These are phyloP conservation scores for Ditylenchus dipsaci DNA, from an alignment of 1,140 invertebrate genomes.

Conservation along the genomic window DNA sequence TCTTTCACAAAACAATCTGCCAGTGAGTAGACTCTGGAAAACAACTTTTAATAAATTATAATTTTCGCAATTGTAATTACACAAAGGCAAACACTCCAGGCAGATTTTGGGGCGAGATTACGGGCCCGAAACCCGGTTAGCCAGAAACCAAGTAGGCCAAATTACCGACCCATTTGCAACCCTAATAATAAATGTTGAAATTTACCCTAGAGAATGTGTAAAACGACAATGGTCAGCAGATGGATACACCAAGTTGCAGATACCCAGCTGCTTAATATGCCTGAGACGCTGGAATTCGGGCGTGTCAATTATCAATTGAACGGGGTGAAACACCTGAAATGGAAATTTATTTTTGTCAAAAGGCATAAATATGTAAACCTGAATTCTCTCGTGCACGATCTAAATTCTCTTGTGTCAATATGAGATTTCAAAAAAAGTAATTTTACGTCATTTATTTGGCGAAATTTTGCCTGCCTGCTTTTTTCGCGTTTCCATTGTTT, in stretches of 20 bases:
- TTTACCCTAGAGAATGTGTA: conserved; percentile 66
- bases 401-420: no score
- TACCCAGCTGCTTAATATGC: conserved; percentile 64
- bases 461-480: background rate
- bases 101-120: no score
- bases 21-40: conserved; percentile 38
- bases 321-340: conserved; percentile 12
- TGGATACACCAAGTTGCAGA: conserved; percentile 64
- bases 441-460: background rate
- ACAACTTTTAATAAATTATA: no score
- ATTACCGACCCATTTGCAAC: no score
- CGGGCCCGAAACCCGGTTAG: no score
- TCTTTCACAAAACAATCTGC: background rate
- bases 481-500: background rate
- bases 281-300: conserved; percentile 67
- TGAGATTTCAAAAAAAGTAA: no score
- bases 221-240: conserved; percentile 65
- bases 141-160: no score
- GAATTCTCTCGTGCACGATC: background rate
- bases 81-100: no score
- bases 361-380: background rate
- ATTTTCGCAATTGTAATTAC: no score
- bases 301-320: conserved; percentile 64
- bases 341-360: background rate
- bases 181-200: no score